phyloP scores from a whole-genome alignment of 2,888 invertebrate genomes.

The Trichopoda pennipes region DNA sequence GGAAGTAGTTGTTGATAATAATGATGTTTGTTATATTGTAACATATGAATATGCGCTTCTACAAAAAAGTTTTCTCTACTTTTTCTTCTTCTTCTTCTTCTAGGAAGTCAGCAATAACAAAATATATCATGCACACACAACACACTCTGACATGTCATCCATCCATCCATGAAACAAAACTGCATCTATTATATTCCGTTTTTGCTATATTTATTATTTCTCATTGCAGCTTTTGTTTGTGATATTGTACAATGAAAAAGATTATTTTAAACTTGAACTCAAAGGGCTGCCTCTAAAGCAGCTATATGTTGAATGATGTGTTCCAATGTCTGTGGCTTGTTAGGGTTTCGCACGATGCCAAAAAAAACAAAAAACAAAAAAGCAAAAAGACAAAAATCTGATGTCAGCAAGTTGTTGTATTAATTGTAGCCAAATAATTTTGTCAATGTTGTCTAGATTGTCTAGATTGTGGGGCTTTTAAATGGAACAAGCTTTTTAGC shows the following conservation, averaged over 20 bases:
- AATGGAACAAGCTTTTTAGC: conserved; percentile 6
- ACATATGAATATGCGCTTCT: conserved; percentile 19
- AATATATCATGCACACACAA: conserved; percentile 13
- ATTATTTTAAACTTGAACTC: conserved; percentile 63
- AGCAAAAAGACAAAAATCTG: neutral
- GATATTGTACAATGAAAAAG: conserved; percentile 41
- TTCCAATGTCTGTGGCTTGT: conserved; percentile 14
- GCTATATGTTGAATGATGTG: neutral
- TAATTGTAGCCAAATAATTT: conserved; percentile 32
- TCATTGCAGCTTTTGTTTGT: neutral
- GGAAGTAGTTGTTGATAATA: conserved; percentile 42
- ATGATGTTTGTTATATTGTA: conserved; percentile 43
- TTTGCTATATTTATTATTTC: too few species aligned
- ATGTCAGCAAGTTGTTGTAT: conserved; percentile 11
- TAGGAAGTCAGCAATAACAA: neutral
- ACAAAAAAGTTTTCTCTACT: neutral
- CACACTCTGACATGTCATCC: conserved; percentile 2
- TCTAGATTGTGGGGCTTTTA: conserved; percentile 37
- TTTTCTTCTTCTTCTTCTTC: conserved; percentile 1
- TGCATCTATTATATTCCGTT: neutral
- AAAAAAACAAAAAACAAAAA: too few species aligned
- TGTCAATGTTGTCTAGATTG: conserved; percentile 42
- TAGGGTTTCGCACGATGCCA: conserved; percentile 37
- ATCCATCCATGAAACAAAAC: conserved; percentile 29
- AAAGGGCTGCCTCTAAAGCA: conserved; percentile 9